Evolutionary conservation across 1,140 invertebrate genomes (phyloP), one percentile per base, ranked within the genome.

Genomic region (Diprion similis): DNA sequence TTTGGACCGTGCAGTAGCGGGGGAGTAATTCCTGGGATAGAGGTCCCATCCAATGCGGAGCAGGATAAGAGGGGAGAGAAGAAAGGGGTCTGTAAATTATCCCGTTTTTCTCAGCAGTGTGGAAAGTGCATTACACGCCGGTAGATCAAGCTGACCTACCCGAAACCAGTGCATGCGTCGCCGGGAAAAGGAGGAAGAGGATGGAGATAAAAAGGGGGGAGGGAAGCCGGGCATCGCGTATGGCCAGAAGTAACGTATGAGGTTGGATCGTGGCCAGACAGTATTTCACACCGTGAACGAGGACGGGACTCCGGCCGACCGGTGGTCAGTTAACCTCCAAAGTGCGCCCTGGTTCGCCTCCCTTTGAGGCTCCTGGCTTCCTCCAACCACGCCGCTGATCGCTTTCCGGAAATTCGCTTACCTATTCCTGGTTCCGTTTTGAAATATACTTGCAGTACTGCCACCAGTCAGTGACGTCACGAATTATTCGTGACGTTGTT

Each of bases 261-360:
- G 81, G 71, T 83, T 85, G 83, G 83, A 84, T 76, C 80, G 51
- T 45, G 73, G 83, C 83, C 84, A 85, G 79, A 78, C 78, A 81
- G 79, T 83, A 84, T 85, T 85, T 84, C 79, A 84, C 79, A 73
- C 78, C 68, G 73, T 73, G 75, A 79, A 77, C 81, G 76, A 77
- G 75, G 71, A 70, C 71, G 59, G 64, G 69, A 37, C 24, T 71
- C 69, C 17, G 68, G 59, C 71, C 74, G 72, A 51, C 78, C 77
- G 37, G 71, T 81, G 81, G 79, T 82, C 78, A 75, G 78, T 77
- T 81, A 79, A 84, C 81, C 82, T 81, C 78, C 78, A 59, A 59
- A 59, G n/a, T 17, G 51, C 11, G n/a, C 51, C 51, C 51, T 17
- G 24, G 24, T 37, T 37, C 24, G 24, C 24, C 24, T 37, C 24